Evolutionary conservation across 2,113 vertebrate species (phyloP), one percentile per base, ranked within the genome.

Genomic region (Cyanoderma ruficeps): DNA sequence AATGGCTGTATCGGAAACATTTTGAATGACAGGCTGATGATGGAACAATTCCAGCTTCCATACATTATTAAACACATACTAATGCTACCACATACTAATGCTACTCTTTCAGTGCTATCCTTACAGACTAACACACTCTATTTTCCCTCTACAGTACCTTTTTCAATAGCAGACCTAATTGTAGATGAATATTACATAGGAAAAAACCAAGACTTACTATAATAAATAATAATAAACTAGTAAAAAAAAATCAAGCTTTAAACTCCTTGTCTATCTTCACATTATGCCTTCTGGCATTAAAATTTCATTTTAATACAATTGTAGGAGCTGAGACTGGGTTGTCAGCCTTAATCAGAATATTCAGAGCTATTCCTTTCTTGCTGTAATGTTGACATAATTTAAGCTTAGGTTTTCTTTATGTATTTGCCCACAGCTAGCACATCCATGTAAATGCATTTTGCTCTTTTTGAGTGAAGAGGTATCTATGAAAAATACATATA

Each of bases 11-110:
- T 94, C 3, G 6, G 91, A 97, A 93, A 90, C 84, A 75, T 71
- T 94, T 55, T 96, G 96, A 95, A 60, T 89, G 95, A 94, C 70
- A 95, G 67, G 53, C 63, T 82, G 91, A 94, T 67, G 79, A 94
- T 90, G 87, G 84, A 91, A 78, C 59, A 95, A 94, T 93, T 76
- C 89, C 83, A 93, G 78, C n/a, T 52, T 78, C 85, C 79, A 93
- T 93, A 78, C 52, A 89, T 78, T 91, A 96, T 96, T 97, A 95
- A 96, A 90, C 21, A 87, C 49, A 72, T 24, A 87, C 35, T 92
- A 94, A 90, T 79, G 68, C 60, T 81, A 15, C 74, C 21, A 87
- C 49, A 72, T 24, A 87, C 35, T 92, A 94, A 90, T 79, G 68
- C 60, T 81, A 15, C 74, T 85, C 50, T 87, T 50, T 63, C 69